Base-by-base conservation (phyloP, 2,888 invertebrate species). In the Sarcophaga carnaria region DNA sequence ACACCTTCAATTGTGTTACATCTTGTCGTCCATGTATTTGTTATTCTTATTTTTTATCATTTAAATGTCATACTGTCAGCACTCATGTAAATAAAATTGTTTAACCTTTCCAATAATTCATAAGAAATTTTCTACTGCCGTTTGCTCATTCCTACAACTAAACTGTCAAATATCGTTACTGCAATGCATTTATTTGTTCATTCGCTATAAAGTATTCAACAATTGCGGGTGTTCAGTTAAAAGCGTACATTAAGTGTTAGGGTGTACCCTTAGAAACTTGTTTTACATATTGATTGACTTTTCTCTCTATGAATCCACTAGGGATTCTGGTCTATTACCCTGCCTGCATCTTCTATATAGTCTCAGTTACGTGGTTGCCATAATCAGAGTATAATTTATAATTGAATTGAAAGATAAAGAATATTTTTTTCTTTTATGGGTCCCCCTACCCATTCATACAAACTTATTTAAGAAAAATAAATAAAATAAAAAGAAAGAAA, bases 31-130 rank as follows among this genome's bases (percentile, higher is more conserved):
- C 14, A 20, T 27, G n/a, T 70, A 49, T n/a, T 47, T 84, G 54
- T 20, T 25, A 12, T 62, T 66, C 70, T 80, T 76, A 76, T 67
- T 76, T 66, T 76, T 80, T 80, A 76, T 76, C 67, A 66, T 76
- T 80, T 37, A 77, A 54, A 76, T 80, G 76, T 76, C 84, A 84
- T 17, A 62, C 60, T 84, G 80, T 84, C 80, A 80, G 71, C 80
- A 80, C 66, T 80, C 71, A 54, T 74, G 25, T n/a, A 60, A 66
- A 25, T n/a, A 66, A 71, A 76, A 62, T 80, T 84, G 66, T 80
- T 81, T 80, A 62, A 66, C 80, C 71, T 67, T 84, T 72, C 37
- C 76, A 76, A 80, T 80, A 77, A 84, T 76, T 84, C 76, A 84
- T 76, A 84, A 76, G 76, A 84, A 27, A 70, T 75, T 75, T 83